phyloP scores from a whole-genome alignment of 2,888 invertebrate species.

The Hypselothyrea guttata region DNA sequence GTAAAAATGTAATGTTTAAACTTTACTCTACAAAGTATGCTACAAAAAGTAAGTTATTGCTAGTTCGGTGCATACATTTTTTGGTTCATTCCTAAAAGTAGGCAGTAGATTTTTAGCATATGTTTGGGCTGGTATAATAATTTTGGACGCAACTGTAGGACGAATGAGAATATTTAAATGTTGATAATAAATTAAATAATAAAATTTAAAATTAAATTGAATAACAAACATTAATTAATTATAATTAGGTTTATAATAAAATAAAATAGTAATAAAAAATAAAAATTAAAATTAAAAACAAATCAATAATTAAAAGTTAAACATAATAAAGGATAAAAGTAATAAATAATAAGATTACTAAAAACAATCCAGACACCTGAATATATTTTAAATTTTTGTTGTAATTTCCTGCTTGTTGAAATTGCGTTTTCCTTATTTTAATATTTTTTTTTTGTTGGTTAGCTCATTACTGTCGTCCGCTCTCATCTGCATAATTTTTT shows the following conservation, averaged over 20 bases:
- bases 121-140: not conserved
- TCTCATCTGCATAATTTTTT: conserved; percentile 15
- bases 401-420: no score
- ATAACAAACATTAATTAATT: not conserved
- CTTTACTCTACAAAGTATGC: no score
- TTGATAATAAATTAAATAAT: not conserved
- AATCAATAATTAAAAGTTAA: no score
- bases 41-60: not conserved
- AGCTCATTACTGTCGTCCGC: conserved; percentile 16
- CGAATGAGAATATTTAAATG: not conserved
- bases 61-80: not conserved
- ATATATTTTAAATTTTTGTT: no score
- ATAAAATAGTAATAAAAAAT: not conserved
- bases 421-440: not conserved
- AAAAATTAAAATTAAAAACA: not conserved
- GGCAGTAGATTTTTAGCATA: conserved; percentile 6
- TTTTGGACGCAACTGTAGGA: conserved; percentile 10
- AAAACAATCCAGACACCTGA: no score
- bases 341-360: not conserved
- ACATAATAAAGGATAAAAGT: not conserved
- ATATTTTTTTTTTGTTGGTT: conserved; percentile 1
- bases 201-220: not conserved
- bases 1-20: no score
- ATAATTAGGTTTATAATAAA: not conserved
- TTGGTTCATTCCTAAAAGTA: conserved; percentile 17